Evolutionary conservation across 2,797 vertebrate genomes (phyloP).

Genomic region (Stomatorhinus walkeri): DNA sequence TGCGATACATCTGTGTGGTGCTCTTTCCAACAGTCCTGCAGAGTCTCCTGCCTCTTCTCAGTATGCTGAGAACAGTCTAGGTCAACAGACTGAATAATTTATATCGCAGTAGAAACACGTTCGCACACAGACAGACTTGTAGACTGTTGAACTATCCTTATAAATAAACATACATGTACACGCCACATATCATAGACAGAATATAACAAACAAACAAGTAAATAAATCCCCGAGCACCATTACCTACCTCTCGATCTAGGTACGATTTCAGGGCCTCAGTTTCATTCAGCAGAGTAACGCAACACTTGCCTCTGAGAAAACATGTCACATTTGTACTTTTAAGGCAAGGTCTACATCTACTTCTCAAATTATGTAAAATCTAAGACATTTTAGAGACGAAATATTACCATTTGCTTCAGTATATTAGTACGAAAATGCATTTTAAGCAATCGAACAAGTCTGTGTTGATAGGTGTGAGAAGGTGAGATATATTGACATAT

Average conservation of each 20-base stretch:
- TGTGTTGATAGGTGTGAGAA: not conserved
- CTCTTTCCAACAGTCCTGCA: constrained; percentile 22
- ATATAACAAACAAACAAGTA: not conserved
- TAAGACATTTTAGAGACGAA: not conserved
- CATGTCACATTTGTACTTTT: not conserved
- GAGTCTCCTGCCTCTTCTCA: constrained; percentile 58
- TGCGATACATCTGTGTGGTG: not conserved
- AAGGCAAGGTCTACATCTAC: not conserved
- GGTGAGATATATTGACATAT: not conserved
- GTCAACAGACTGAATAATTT: constrained; percentile 68
- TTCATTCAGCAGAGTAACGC: constrained; percentile 94
- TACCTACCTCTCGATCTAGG: constrained; percentile 86
- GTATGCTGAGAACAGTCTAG: constrained; percentile 62
- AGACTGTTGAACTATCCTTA: not conserved
- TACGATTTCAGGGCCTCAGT: constrained; percentile 95
- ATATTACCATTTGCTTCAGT: not conserved
- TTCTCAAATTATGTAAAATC: not conserved
- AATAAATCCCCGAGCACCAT: not conserved
- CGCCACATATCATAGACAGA: not conserved
- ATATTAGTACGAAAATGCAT: not conserved
- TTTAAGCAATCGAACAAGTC: not conserved
- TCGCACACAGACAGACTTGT: constrained; percentile 22
- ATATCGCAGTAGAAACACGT: constrained; percentile 47
- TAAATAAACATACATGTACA: not conserved
- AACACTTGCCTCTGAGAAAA: constrained; percentile 87